Evolutionary conservation across 2,113 vertebrate genomes (phyloP).

Genomic region (Nothobranchius furzeri): DNA sequence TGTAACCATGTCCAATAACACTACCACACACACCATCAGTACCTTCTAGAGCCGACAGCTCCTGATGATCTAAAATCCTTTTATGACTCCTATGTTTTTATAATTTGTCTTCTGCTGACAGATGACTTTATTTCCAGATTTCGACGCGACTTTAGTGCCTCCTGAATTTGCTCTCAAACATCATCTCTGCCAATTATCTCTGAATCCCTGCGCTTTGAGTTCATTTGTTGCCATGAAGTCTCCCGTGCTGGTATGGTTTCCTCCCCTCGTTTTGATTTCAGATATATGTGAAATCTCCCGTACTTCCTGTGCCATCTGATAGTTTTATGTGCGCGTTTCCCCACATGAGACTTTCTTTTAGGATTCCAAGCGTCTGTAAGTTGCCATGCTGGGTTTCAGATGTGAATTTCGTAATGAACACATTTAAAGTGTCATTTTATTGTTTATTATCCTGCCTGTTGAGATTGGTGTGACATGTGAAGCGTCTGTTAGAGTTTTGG

Average conservation of each 20-base stretch:
- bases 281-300: conserved; percentile 16
- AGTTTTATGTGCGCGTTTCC: conserved; percentile 26
- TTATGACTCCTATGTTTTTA: conserved; percentile 10
- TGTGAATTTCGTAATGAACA: too few species aligned
- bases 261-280: conserved; percentile 24
- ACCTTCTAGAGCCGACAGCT: background rate
- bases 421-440: conserved; percentile 8
- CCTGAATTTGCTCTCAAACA: conserved; percentile 32
- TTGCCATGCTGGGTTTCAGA: conserved; percentile 5
- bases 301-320: conserved; percentile 41
- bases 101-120: conserved; percentile 6
- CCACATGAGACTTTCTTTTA: conserved; percentile 15
- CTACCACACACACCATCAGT: background rate
- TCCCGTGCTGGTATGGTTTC: conserved; percentile 6
- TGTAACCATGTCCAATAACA: background rate
- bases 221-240: conserved; percentile 29
- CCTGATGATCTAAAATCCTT: conserved; percentile 33
- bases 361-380: background rate
- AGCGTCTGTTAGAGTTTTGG: conserved; percentile 51
- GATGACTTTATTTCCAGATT: conserved; percentile 1
- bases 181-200: conserved; percentile 14
- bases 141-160: conserved; percentile 17
- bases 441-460: conserved; percentile 44
- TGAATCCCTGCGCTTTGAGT: conserved; percentile 46
- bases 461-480: conserved; percentile 49